These are phyloP conservation scores for Heliopora coerulea DNA, from an alignment of 92 coral and sea anemone species.

Conservation along the genomic window DNA sequence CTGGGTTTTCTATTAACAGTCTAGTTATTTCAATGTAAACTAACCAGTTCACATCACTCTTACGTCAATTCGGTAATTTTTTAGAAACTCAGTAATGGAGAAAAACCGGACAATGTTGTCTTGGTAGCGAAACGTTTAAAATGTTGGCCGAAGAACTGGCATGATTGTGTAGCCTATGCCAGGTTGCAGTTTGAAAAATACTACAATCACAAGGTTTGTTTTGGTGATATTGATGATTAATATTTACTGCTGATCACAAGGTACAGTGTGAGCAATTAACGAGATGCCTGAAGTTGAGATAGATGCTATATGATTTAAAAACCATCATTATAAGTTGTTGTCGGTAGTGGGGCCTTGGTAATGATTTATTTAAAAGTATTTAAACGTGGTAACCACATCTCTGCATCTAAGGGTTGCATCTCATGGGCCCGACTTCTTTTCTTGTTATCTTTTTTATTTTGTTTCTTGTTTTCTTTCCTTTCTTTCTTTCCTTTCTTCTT, in stretches of 20 bases:
- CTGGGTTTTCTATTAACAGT: too few species aligned
- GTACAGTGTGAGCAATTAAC: too few species aligned
- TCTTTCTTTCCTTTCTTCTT: not conserved
- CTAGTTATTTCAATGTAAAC: not conserved
- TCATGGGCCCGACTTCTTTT: too few species aligned
- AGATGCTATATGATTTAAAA: too few species aligned
- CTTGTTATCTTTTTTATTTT: not conserved
- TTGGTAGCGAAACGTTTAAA: slow-evolving; percentile 63
- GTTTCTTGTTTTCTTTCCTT: not conserved
- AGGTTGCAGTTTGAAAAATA: slow-evolving; percentile 89
- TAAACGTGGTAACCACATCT: too few species aligned
- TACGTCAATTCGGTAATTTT: not conserved
- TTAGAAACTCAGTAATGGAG: slow-evolving; percentile 65
- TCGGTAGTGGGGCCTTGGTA: too few species aligned
- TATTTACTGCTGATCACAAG: too few species aligned
- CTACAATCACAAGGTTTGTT: slow-evolving; percentile 78
- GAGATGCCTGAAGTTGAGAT: too few species aligned
- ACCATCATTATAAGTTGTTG: too few species aligned
- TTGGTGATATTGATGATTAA: too few species aligned
- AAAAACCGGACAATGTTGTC: slow-evolving; percentile 70
- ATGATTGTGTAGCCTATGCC: slow-evolving; percentile 73
- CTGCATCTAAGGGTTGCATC: too few species aligned
- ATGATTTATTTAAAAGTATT: too few species aligned
- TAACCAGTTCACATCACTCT: not conserved
- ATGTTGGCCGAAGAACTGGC: slow-evolving; percentile 73